Evolutionary conservation across 2,797 vertebrate genomes (phyloP), one percentile per base, ranked within the genome.

Genomic region (Odontamblyopus lacepedii): DNA sequence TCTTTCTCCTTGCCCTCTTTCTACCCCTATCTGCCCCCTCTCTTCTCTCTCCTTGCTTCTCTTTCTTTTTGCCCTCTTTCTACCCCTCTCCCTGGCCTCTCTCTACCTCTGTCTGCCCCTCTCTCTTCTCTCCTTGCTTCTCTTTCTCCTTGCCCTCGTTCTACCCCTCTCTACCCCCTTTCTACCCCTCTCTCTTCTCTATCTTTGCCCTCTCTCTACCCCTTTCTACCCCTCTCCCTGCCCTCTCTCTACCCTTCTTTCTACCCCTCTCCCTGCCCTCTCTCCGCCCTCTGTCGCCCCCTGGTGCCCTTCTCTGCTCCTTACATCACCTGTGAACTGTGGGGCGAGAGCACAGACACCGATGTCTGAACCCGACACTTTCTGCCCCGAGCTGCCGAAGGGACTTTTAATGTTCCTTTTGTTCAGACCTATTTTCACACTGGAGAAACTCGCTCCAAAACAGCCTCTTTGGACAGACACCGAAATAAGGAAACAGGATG

Each of bases 301-400:
- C 11, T 63, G 26, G 53, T 71, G 73, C 32, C 72, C 63, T 3
- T 48, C 11, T 73, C 78, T 63, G 70, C 50, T 80, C 75, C 83
- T 74, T 73, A 74, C 67, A 63, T 72, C 69, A 71, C 73, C 80
- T 78, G 72, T 81, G 51, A 62, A 82, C 73, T 65, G 70, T 32
- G 70, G 79, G 75, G 77, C 18, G 6, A 51, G 41, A 61, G 71
- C 6, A 3, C 63, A 66, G 69, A 62, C 75, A 65, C 63, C 15
- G 68, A 57, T 66, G 66, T 70, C 74, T 59, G 48, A 67, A 72
- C 74, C 38, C 1, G 30, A 72, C 67, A 78, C 51, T 35, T 23
- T 16, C 59, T 69, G 30, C 69, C 63, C 26, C n/a, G 63, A 71
- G 15, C 13, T 32, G 56, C 19, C 63, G 62, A 12, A n/a, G 53